A percentile compares a stretch with the other conserved stretches of the same genome.
These are phyloP conservation scores for Helogale parvula DNA, from an alignment of 2,113 vertebrate genomes.

Conservation along the genomic window DNA sequence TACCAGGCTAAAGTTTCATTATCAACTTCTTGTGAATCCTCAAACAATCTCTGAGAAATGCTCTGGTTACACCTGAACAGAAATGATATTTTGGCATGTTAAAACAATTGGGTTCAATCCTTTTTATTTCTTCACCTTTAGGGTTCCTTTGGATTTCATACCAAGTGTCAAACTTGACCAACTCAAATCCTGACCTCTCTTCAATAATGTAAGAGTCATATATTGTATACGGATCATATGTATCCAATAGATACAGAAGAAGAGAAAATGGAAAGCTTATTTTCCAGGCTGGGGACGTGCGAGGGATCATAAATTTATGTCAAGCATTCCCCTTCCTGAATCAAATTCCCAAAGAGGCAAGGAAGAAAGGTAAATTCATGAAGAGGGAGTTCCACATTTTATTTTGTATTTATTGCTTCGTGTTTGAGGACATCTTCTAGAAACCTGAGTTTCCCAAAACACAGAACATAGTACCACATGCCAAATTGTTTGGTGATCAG, in stretches of 20 bases:
- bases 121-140: neutral
- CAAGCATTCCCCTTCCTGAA: neutral
- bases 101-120: neutral
- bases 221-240: neutral
- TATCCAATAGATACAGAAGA: neutral
- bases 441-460: neutral
- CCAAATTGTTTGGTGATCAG: neutral
- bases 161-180: neutral
- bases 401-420: neutral
- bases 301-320: neutral
- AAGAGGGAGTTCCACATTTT: neutral
- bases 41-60: neutral
- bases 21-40: neutral
- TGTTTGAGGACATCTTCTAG: neutral
- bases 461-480: neutral
- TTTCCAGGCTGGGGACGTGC: neutral
- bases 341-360: neutral
- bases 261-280: neutral
- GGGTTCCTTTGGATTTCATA: neutral
- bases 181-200: neutral
- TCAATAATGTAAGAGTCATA: neutral
- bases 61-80: neutral
- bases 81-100: neutral
- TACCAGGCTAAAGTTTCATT: neutral
- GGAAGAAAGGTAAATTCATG: neutral